phyloP scores from a whole-genome alignment of 2,113 vertebrate genomes.

The Macaca mulatta region DNA sequence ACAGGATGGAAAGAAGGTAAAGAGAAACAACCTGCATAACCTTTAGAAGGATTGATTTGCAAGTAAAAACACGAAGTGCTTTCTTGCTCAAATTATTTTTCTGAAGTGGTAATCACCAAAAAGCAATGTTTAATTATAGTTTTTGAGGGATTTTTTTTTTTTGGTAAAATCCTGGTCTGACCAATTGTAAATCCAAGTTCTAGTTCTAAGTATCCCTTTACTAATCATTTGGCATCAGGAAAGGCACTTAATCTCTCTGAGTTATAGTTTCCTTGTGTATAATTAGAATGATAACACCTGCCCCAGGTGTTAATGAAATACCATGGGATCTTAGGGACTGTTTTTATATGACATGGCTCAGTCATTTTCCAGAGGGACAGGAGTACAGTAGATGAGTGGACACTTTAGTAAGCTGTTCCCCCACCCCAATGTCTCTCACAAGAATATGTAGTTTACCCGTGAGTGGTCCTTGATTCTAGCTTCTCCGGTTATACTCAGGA shows the following conservation, averaged over 20 bases:
- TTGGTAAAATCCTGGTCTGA: not conserved
- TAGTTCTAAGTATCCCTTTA: slow-evolving; percentile 8
- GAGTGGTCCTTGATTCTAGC: not conserved
- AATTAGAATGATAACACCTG: slow-evolving; percentile 50
- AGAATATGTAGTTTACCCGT: not conserved
- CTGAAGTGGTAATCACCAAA: not conserved
- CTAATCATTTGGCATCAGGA: not conserved
- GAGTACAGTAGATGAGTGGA: not conserved
- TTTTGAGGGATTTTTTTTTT: no score
- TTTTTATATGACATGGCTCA: slow-evolving; percentile 39
- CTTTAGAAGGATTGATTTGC: not conserved
- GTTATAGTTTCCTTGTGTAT: not conserved
- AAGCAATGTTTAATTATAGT: not conserved
- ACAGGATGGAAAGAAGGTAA: not conserved
- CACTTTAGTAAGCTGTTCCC: not conserved
- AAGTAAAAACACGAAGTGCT: not conserved
- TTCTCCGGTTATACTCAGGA: not conserved
- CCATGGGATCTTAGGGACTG: not conserved
- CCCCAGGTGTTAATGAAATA: not conserved
- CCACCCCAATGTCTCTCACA: not conserved
- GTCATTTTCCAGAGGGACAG: slow-evolving; percentile 31
- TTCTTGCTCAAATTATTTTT: slow-evolving; percentile 16
- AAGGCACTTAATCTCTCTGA: slow-evolving; percentile 6
- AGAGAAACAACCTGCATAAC: not conserved
- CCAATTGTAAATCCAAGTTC: not conserved